phyloP scores from a whole-genome alignment of 1,140 invertebrate genomes.

The Zaprionus camerounensis region DNA sequence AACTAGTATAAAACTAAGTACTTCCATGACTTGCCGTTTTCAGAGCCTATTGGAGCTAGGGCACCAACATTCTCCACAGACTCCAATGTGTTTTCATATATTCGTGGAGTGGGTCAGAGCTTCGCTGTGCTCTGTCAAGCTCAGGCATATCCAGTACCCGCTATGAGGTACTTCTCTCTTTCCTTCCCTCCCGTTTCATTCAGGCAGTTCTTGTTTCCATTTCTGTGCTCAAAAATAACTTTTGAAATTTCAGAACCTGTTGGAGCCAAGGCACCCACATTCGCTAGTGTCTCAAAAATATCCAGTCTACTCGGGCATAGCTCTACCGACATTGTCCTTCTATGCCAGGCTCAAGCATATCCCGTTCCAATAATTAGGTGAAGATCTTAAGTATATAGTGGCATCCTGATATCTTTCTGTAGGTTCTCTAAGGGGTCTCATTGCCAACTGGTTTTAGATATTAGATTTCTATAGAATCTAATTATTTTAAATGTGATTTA shows the following conservation, averaged over 20 bases:
- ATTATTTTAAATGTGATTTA: conserved; percentile 35
- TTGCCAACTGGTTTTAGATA: conserved; percentile 84
- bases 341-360: conserved; percentile 90
- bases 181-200: neutral
- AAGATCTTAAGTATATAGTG: conserved; percentile 57
- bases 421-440: neutral
- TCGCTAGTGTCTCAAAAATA: conserved; percentile 87
- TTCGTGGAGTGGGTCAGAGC: conserved; percentile 80
- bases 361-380: conserved; percentile 87
- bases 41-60: conserved; percentile 67
- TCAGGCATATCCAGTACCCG: conserved; percentile 88
- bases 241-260: conserved; percentile 87
- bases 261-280: conserved; percentile 89
- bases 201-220: conserved; percentile 48
- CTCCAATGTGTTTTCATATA: conserved; percentile 56
- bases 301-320: conserved; percentile 85
- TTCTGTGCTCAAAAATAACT: neutral
- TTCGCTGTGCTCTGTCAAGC: conserved; percentile 92
- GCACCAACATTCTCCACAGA: conserved; percentile 65
- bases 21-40: conserved; percentile 11
- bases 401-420: neutral
- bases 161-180: conserved; percentile 48
- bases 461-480: conserved; percentile 74
- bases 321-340: conserved; percentile 86
- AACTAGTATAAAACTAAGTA: neutral